Percentiles rank a stretch among this genome's conserved stretches.
These are phyloP conservation scores for Leptinotarsa texana DNA, from an alignment of 1,140 invertebrate species.

Conservation along the genomic window DNA sequence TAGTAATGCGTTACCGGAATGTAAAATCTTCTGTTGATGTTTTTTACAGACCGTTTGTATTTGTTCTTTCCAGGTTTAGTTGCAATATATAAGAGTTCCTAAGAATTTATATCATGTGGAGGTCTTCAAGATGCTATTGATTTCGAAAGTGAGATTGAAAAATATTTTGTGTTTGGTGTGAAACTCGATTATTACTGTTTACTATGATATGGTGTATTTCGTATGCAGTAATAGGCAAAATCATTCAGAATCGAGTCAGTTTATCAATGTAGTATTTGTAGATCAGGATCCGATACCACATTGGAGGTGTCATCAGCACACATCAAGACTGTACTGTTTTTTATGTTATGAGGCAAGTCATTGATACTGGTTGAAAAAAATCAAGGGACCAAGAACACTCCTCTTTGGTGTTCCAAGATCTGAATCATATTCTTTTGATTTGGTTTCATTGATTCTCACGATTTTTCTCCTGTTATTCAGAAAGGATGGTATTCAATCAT, in stretches of 20 bases:
- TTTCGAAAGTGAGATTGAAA: not conserved
- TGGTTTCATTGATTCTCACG: not conserved
- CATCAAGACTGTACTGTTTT: not conserved
- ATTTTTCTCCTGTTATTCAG: not conserved
- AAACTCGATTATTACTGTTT: not conserved
- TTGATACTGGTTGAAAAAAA: not conserved
- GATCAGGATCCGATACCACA: not conserved
- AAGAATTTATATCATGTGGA: not conserved
- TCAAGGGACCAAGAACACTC: not conserved
- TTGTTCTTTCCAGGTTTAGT: not conserved
- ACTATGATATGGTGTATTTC: not conserved
- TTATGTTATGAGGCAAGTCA: not conserved
- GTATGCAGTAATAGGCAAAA: not conserved
- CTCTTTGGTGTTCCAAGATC: not conserved
- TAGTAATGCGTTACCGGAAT: not conserved
- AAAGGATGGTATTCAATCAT: not conserved
- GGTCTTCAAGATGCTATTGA: not conserved
- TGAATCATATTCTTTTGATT: not conserved
- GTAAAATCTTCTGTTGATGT: not conserved
- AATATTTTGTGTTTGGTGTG: not conserved
- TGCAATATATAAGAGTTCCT: not conserved
- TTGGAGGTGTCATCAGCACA: not conserved
- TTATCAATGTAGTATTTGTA: not conserved
- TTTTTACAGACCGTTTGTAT: not conserved
- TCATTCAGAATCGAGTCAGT: not conserved